Percentiles rank a stretch among this genome's conserved stretches.
phyloP scores from a whole-genome alignment of 2,797 vertebrate genomes.

The Ficedula albicollis region DNA sequence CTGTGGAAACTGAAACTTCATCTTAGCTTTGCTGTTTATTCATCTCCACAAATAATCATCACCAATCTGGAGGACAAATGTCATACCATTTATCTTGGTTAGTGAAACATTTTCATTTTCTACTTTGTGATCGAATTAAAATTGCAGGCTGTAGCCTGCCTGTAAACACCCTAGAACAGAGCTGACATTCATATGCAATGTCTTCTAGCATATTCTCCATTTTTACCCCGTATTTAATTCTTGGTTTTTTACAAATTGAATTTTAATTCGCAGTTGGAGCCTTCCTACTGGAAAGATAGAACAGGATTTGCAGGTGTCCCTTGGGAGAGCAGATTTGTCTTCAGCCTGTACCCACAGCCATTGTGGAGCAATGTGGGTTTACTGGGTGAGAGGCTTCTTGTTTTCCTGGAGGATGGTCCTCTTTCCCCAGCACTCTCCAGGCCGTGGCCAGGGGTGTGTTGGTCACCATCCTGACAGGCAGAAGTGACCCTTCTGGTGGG shows the following conservation, averaged over 20 bases:
- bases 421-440: not conserved
- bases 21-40: slow-evolving; percentile 33
- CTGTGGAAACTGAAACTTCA: not conserved
- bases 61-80: slow-evolving; percentile 4
- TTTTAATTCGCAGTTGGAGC: not conserved
- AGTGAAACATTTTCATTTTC: slow-evolving; percentile 4
- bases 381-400: not conserved
- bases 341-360: not conserved
- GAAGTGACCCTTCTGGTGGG: not conserved
- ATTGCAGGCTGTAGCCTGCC: not conserved
- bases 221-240: not conserved
- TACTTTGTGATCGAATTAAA: not conserved
- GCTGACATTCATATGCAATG: not conserved
- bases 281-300: not conserved
- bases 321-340: not conserved
- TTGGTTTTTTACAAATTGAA: not conserved
- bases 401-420: not conserved
- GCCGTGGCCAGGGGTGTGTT: not conserved
- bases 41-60: not conserved
- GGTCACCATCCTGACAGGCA: not conserved
- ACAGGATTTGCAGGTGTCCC: not conserved
- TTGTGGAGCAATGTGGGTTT: not conserved
- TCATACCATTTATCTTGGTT: not conserved
- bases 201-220: not conserved
- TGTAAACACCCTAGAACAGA: not conserved